Conservation (phyloP, 2,113 vertebrate genomes). For the Lepus americanus region DNA sequence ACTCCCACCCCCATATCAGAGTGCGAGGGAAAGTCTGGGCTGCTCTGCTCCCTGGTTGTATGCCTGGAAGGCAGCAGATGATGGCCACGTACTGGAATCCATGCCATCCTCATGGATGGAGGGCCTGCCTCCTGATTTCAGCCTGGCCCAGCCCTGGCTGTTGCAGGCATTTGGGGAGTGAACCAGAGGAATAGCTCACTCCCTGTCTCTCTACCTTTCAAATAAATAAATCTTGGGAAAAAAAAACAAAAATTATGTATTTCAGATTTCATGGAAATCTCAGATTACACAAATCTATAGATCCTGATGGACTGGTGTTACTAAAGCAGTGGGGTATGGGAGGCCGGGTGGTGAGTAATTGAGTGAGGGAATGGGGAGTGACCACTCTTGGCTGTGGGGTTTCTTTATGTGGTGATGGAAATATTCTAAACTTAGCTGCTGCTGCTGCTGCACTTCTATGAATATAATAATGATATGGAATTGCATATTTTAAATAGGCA, state of each 20-base stretch:
- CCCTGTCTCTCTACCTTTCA: too few relatives aligned
- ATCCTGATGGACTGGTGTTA: neutral
- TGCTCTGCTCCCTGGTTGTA: too few relatives aligned
- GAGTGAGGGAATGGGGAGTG: neutral
- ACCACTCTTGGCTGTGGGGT: neutral
- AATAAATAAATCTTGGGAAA: too few relatives aligned
- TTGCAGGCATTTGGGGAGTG: too few relatives aligned
- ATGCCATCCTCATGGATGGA: too few relatives aligned
- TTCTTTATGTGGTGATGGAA: neutral
- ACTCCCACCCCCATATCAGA: too few relatives aligned
- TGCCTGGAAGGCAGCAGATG: too few relatives aligned
- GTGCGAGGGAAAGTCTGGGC: too few relatives aligned
- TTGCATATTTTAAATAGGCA: neutral
- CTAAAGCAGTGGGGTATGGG: neutral
- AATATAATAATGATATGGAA: neutral
- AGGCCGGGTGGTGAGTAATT: neutral
- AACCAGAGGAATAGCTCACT: too few relatives aligned
- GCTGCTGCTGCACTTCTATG: neutral
- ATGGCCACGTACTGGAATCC: too few relatives aligned
- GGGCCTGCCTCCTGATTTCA: too few relatives aligned
- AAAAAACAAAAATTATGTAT: neutral
- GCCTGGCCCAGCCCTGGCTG: too few relatives aligned
- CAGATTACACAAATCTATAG: neutral
- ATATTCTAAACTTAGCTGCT: neutral
- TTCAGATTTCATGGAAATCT: neutral